Evolutionary conservation across 1,140 invertebrate species (phyloP), one percentile per base, ranked within the genome.

Genomic region (Carposina sasakii): DNA sequence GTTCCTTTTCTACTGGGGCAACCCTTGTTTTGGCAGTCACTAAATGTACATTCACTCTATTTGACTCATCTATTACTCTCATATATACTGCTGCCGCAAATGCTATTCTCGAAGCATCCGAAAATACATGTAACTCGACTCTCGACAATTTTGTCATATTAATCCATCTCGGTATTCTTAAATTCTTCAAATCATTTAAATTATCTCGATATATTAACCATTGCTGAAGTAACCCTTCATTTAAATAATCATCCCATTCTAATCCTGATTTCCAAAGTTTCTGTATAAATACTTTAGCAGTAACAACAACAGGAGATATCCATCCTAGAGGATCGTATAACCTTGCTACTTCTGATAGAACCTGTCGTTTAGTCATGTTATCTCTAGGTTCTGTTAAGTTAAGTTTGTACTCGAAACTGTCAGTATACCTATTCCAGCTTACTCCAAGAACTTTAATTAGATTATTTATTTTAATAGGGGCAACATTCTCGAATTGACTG

Each of bases 281-380:
- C 48, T 77, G 71, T 28, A 75, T 57, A 12, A 75, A 54, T 0
- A 75, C 63, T 53, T 81, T 76, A n/a, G 57, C 52, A 6, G 26
- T 44, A 2, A 79, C 53, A 8, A 57, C 56, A 1, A 76, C 42
- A 10, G 76, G 76, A 17, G 57, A 40, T 2, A 73, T 24, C 19
- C 67, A 50, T 19, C 67, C 20, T 13, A 33, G 5, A 4, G 72
- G 70, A 51, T 78, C 72, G 42, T 56, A 77, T 6, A 74, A 31
- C 43, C 48, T 56, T 8, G 66, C 48, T 17, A 71, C 36, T 12
- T 69, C 44, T 8, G 63, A 54, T 8, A 67, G 48, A 8, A 71
- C 44, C 12, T 16, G 36, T 22, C 66, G 36, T 36, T 67, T 71
- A 2, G 63, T 63, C 1, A 41, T 37, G 12, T 13, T 49, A 21